These are phyloP conservation scores for Camponotus pennsylvanicus DNA, from an alignment of 1,140 invertebrate genomes.

Conservation along the genomic window DNA sequence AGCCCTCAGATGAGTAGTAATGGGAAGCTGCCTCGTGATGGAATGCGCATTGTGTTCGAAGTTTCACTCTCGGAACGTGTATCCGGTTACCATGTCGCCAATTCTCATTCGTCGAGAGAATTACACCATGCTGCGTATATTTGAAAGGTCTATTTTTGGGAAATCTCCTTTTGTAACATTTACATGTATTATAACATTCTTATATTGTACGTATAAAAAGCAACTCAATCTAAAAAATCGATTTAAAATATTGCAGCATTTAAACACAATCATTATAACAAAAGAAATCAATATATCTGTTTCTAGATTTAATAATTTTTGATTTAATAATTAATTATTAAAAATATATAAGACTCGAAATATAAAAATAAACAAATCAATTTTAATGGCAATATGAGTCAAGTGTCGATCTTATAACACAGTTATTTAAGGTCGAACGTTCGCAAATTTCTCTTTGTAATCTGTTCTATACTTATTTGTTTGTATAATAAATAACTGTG, in stretches of 20 bases:
- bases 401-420: no score
- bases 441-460: no score
- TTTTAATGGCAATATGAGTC: no score
- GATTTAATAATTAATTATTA: no score
- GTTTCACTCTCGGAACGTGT: constrained; percentile 64
- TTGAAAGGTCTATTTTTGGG: neutral
- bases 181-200: neutral
- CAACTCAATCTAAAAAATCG: neutral
- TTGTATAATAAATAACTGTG: no score
- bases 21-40: constrained; percentile 49
- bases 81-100: constrained; percentile 35
- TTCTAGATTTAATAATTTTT: neutral
- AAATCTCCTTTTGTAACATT: neutral
- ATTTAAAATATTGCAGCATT: neutral
- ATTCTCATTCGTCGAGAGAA: constrained; percentile 12
- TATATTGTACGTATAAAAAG: neutral
- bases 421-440: no score
- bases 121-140: neutral
- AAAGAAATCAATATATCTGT: neutral
- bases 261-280: neutral
- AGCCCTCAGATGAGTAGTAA: constrained; percentile 29
- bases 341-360: no score
- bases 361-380: no score
- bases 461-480: no score
- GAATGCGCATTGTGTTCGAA: constrained; percentile 54